Evolutionary conservation across 1,140 invertebrate species (phyloP), one percentile per base, ranked within the genome.

Genomic region (Aphelenchoides fujianensis): DNA sequence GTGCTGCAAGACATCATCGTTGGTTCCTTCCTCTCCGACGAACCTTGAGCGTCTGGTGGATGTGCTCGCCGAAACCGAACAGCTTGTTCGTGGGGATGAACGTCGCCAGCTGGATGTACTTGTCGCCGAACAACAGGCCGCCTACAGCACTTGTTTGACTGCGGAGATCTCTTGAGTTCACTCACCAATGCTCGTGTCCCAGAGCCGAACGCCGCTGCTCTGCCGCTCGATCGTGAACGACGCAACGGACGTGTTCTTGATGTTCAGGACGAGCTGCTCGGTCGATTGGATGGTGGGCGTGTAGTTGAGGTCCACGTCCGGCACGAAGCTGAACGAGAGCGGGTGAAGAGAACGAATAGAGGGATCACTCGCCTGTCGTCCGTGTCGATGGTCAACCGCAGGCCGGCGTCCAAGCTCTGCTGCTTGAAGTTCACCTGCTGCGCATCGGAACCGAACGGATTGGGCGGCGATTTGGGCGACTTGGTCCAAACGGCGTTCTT

Each of bases 61-160:
- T 90, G 89, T 86, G 92, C 89, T 89, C 88, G 12, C 93, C 93
- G 71, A 95, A 86, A 2, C 93, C 93, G 85, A 92, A 95, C 73
- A 94, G 87, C 74, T 91, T 89, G 16, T 76, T 74, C 0, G 91
- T 90, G 0, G 91, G 89, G n/a, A 94, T 82, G 30, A 88, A 81
- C 0, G 90, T 88, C 2, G 90, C 91, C 12, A 95, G 86, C 86
- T 94, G 92, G 1, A 95, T 86, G 83, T 93, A 92, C 79, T 94
- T 91, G 83, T 94, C 89, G 0, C 91, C 88, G 76, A 91, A 90
- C 2, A 85, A 77, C 9, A 89, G 74, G n/a, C 83, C 78, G 0
- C 85, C 41, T 48, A 23, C 41, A 48, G 23, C 41, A 48, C 12
- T 48, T 23, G 23, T 48, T 48, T 48, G 23, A 48, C 12, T n/a